Base-by-base conservation (phyloP, 1,140 invertebrate species). In the Stegodyphus dumicola region DNA sequence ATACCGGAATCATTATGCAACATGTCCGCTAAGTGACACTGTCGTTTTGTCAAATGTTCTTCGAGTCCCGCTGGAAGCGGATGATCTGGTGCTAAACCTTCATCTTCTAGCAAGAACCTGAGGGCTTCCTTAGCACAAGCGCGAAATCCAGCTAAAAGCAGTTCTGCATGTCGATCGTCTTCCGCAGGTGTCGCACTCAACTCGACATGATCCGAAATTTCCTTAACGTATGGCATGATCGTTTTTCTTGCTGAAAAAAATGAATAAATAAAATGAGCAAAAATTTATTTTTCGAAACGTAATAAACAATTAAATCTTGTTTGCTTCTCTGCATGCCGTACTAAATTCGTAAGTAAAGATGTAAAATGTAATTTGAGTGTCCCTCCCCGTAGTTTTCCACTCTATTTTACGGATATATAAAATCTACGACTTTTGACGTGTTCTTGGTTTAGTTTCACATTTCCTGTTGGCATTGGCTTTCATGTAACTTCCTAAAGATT, bases 101-200 rank as follows among this genome's bases (percentile, higher is more conserved):
- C 89, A 11, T 88, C 88, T 33, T 89, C 89, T 6, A 89, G 67
- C 17, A 90, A 77, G 86, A 88, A 90, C 7, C 88, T 80, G 51
- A 90, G 60, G 54, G 89, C 88, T 86, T 90, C 89, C 5, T 88
- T 80, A 6, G 88, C 88, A 71, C 89, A 90, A n/a, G 87, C 88
- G 33, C 78, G 77, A 76, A 88, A 90, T 33, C 89, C 89, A 6
- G 84, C 75, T 51, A 85, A 48, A 15, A 85, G 67, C 9, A 85
- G 33, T 64, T 85, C 75, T 2, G 54, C 65, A 9, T 77, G 54
- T 49, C 56, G 18, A 15, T 85, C 84, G 2, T 77, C 76, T 52
- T 71, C 84, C 10, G 75, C 84, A 33, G 56, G 17, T 33, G 17
- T 73, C 13, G 66, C 64, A 0, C 11, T 71, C 48, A 65, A 18